Conservation (phyloP, 2,888 invertebrate species). For the Trilocha varians region DNA sequence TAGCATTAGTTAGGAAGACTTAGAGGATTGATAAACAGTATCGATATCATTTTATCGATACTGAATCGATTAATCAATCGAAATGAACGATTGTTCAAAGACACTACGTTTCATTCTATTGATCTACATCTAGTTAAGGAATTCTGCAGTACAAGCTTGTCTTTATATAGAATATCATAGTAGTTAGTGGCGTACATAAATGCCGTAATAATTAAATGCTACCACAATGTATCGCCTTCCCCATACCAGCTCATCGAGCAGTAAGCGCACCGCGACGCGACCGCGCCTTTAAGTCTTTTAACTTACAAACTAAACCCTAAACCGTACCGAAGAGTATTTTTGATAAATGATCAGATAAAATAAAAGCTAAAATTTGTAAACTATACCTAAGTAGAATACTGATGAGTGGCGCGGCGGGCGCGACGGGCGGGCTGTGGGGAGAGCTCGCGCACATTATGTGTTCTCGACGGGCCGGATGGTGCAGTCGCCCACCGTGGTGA, state of each 20-base stretch:
- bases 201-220: neutral
- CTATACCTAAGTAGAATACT: neutral
- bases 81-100: too few relatives aligned
- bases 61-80: neutral
- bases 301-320: neutral
- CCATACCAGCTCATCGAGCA: neutral
- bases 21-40: neutral
- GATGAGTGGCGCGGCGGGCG: too few relatives aligned
- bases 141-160: neutral
- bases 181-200: neutral
- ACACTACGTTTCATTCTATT: too few relatives aligned
- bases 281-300: neutral
- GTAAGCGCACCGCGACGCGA: neutral
- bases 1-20: conserved; percentile 32
- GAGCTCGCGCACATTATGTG: conserved; percentile 35
- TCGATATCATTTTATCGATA: neutral
- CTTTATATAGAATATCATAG: neutral
- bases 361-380: neutral
- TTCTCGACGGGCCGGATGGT: conserved; percentile 64
- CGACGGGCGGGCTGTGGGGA: neutral
- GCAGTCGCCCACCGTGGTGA: conserved; percentile 64
- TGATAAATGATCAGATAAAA: neutral
- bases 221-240: neutral
- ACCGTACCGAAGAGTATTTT: neutral
- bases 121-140: neutral